Evolutionary conservation across 2,113 vertebrate genomes (phyloP), one percentile per base, ranked within the genome.

Genomic region (Setophaga kirtlandii): DNA sequence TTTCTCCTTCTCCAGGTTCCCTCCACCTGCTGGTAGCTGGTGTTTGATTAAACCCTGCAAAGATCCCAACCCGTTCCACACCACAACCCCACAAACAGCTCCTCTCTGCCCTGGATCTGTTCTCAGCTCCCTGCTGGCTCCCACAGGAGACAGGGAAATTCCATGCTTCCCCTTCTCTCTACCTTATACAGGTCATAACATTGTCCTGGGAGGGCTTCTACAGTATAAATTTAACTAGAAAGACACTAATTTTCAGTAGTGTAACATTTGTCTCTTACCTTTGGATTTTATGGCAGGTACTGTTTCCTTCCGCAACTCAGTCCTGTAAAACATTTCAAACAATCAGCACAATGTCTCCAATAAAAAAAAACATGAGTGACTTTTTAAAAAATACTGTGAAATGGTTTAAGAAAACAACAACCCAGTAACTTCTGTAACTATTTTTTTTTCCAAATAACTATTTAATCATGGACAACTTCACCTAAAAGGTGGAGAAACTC

Each of bases 251-350:
- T 80, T 64, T 52, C 25, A 63, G 11, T 5, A 62, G n/a, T 1
- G 0, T 24, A 44, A 79, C 10, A 2, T 15, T 33, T 1, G 5
- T 44, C 44, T 46, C 98, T 98, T 98, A 99, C 99, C 99, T 98
- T 98, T 98, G 53, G 98, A 98, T 91, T 97, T 98, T 71, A 98
- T 93, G 63, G 96, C 97, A 95, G 97, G 85, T 84, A 96, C 76
- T 30, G 33, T 50, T 92, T 97, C 97, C 84, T 91, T 96, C 95
- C 87, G 21, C 47, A 81, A 49, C 95, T 97, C 98, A 91, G 92
- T 89, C 94, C 99, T 99, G 96, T 93, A 96, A 98, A 98, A 93
- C 58, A 42, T 81, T 77, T 56, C 33, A 91, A 31, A 58, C 41
- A 46, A 82, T 74, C 27, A 95, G 62, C 58, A 85, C 59, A 60